Base-by-base conservation (phyloP, 2,888 invertebrate species). In the Oligia strigilis region DNA sequence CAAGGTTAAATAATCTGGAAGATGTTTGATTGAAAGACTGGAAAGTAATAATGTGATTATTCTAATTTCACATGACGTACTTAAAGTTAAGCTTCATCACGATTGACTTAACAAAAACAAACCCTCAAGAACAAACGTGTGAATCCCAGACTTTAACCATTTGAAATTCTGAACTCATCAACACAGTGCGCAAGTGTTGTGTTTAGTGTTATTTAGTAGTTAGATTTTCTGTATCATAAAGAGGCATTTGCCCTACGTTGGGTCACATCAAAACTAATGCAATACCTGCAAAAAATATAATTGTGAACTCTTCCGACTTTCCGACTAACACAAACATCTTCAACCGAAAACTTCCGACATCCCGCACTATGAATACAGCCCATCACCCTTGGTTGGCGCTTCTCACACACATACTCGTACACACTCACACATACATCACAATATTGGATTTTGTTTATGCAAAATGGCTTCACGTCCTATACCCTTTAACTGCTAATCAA, bases 361-460 rank as follows among this genome's bases (percentile, higher is more conserved):
- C 9, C 70, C 36, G 2, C 60, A 85, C 92, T 94, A 94, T 90
- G 83, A 87, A 92, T 93, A 89, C 75, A 82, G 49, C 86, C 40
- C 80, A 78, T 87, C 91, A 92, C 92, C 91, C 92, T 94, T 92
- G 92, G 91, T 84, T 89, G 89, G 83, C 72, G 75, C 87, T 85
- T 89, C 84, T 81, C 88, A 84, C 91, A 91, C 90, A 90, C 90
- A 86, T 69, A 67, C 84, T 66, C 83, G 86, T 72, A 73, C 82
- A 87, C 81, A 91, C 90, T 85, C 91, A 89, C 88, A 86, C 90
- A 86, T 87, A 86, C 85, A 69, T 83, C 83, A 85, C 86, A 90
- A 93, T 96, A 96, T 96, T 96, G 95, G 95, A 96, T 96, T 96
- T 95, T 94, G 95, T 95, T 94, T 94, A 94, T 92, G 90, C 92